A percentile compares a stretch with the other conserved stretches of the same genome.
These are phyloP conservation scores for Limnothrissa miodon DNA, from an alignment of 2,113 vertebrate species.

Conservation along the genomic window DNA sequence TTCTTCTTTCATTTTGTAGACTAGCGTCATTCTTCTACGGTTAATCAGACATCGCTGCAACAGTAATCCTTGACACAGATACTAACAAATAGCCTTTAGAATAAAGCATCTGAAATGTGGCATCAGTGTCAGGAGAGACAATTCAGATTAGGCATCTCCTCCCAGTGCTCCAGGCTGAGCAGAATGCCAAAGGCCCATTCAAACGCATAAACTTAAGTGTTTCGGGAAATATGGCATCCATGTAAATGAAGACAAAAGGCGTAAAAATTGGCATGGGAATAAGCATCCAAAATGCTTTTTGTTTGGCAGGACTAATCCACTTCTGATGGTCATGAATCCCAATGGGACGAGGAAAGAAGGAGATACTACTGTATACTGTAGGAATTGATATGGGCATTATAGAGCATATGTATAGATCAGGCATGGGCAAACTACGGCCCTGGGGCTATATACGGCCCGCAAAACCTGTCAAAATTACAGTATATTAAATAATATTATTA, in stretches of 20 bases:
- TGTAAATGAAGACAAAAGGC: neutral
- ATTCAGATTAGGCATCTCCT: neutral
- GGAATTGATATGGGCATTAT: too few species aligned
- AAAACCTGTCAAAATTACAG: too few species aligned
- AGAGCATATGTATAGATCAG: too few species aligned
- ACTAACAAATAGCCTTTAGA: neutral
- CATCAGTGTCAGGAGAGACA: neutral
- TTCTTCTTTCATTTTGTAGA: neutral
- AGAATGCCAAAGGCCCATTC: neutral
- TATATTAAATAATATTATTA: too few species aligned
- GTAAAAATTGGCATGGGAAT: neutral
- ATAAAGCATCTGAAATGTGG: neutral
- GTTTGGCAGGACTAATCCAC: neutral
- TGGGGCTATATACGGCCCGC: too few species aligned
- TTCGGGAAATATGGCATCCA: neutral
- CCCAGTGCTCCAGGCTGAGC: neutral
- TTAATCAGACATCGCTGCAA: neutral
- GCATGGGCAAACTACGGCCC: too few species aligned
- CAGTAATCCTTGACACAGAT: neutral
- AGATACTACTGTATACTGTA: too few species aligned
- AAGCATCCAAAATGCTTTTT: neutral
- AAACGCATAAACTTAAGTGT: neutral
- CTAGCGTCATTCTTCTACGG: neutral
- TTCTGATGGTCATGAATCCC: too few species aligned
- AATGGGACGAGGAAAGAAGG: too few species aligned